Evolutionary conservation across 2,888 invertebrate species (phyloP), one percentile per base, ranked within the genome.

Genomic region (Petrolisthes cinctipes): DNA sequence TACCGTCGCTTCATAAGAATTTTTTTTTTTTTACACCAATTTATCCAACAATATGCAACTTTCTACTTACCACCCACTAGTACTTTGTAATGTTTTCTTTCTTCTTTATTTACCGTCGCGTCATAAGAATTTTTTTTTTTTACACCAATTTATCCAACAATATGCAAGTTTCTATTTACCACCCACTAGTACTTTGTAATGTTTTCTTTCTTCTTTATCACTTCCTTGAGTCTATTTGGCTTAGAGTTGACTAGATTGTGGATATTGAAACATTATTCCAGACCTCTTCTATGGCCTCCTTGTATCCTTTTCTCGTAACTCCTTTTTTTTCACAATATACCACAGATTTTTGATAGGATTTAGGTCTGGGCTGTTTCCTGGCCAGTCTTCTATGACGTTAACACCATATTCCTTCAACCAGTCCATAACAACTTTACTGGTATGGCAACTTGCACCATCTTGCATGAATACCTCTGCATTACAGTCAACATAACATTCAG

Each of bases 361-460:
- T 23, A 73, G 73, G 73, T 73, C 73, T 20, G 20, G 20, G 20
- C 23, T 23, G 73, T 73, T 73, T 9, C 73, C 73, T 23, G 73
- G 73, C 73, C 73, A 73, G 20, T 73, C 68, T 66, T 66, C 71
- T 23, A 71, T n/a, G 71, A 71, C 71, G 7, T 71, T 23, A n/a
- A 71, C n/a, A n/a, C 23, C 23, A n/a, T 71, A 20, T 20, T 71
- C 71, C 71, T 71, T 23, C n/a, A 71, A 23, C 71, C 71, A 71
- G n/a, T 71, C 23, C 71, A 71, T 20, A 11, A 73, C 73, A 23
- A 23, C 37, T 11, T 73, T n/a, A 37, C 6, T 9, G 23, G 20
- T 73, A n/a, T 73, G n/a, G 73, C 73, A 73, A 37, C 6, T 20
- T 73, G 73, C 73, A 73, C 9, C 37, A 0, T n/a, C n/a, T 71